Evolutionary conservation across 2,888 invertebrate species (phyloP).

Genomic region (Lordiphosa fenestrarum): DNA sequence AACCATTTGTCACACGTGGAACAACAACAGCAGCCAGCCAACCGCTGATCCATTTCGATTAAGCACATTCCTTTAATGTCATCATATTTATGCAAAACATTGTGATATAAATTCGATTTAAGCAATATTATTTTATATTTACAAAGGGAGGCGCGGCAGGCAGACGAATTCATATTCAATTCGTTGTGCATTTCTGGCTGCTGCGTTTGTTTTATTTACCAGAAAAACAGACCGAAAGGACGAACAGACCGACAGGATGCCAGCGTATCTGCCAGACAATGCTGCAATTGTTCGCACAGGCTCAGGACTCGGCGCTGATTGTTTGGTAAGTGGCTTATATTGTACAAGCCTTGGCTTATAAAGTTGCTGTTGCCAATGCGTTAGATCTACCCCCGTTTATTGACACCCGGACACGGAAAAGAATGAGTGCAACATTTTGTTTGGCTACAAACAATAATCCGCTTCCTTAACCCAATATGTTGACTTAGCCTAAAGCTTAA

Average conservation of each 20-base stretch:
- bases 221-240: conserved; percentile 32
- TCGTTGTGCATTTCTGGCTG: conserved; percentile 20
- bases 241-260: conserved; percentile 9
- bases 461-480: not conserved
- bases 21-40: conserved; percentile 2
- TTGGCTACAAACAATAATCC: conserved; percentile 20
- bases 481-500: no score
- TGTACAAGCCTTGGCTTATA: conserved; percentile 65
- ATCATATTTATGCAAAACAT: conserved; percentile 25
- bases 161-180: conserved; percentile 14
- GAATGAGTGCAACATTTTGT: conserved; percentile 31
- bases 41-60: conserved; percentile 21
- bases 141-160: not conserved
- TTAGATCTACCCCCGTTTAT: conserved; percentile 24
- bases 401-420: not conserved
- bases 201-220: conserved; percentile 57
- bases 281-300: conserved; percentile 54
- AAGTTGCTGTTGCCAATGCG: conserved; percentile 65
- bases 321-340: conserved; percentile 75
- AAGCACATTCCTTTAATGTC: conserved; percentile 23
- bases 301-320: conserved; percentile 64
- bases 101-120: conserved; percentile 33
- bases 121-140: conserved; percentile 33
- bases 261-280: conserved; percentile 49
- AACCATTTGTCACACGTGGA: conserved; percentile 32